Conservation (phyloP, 1,140 invertebrate species). For the Belonocnema kinseyi region DNA sequence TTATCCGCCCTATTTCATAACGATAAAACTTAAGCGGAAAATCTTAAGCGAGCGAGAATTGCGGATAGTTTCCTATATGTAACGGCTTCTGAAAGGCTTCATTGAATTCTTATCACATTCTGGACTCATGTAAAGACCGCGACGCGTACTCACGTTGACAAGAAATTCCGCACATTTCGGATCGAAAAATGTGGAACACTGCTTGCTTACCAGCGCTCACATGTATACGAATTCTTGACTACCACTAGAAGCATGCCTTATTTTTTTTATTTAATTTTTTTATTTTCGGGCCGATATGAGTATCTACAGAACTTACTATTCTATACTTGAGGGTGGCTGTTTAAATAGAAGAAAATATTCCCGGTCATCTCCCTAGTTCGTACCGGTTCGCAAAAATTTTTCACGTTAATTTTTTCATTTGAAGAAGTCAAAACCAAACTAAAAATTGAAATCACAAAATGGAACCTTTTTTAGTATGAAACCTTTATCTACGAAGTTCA, state of each 20-base stretch:
- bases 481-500: too few relatives aligned
- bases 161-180: conserved; percentile 47
- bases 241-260: background rate
- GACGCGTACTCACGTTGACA: conserved; percentile 20
- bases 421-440: too few relatives aligned
- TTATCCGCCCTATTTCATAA: too few relatives aligned
- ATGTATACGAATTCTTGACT: background rate
- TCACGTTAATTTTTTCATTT: too few relatives aligned
- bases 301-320: too few relatives aligned
- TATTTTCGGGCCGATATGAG: background rate
- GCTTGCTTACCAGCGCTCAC: background rate
- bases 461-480: too few relatives aligned
- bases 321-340: too few relatives aligned
- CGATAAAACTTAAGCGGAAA: background rate
- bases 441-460: too few relatives aligned
- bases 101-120: conserved; percentile 51
- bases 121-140: conserved; percentile 36
- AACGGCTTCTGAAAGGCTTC: conserved; percentile 34
- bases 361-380: too few relatives aligned
- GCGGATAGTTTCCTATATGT: conserved; percentile 11
- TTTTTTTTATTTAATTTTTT: background rate
- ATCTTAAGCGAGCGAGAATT: background rate
- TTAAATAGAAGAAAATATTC: too few relatives aligned
- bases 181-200: conserved; percentile 24
- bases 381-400: too few relatives aligned